Evolutionary conservation across 1,140 invertebrate genomes (phyloP), one percentile per base, ranked within the genome.

Genomic region (Nasonia vitripennis): DNA sequence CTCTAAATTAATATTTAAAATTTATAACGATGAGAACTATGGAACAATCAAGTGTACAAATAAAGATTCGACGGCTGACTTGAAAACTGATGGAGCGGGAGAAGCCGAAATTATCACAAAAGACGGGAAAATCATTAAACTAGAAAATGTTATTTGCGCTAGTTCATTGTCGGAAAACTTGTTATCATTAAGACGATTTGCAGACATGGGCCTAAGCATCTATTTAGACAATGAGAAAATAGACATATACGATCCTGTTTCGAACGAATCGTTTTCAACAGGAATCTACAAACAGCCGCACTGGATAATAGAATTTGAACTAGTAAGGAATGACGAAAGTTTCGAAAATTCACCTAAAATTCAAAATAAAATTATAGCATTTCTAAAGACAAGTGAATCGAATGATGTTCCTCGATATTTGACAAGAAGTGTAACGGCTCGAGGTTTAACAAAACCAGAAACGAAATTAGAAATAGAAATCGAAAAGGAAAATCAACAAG

Each of bases 41-140:
- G 37, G 48, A 23, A 68, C 71, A 31, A 80, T 86, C 27, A 79
- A 75, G 62, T 86, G 85, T 68, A 81, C 81, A 1, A 83, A 86
- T 77, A 83, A 86, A 71, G 34, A 77, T 17, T 70, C 80, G 3
- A 17, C 45, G 2, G 45, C 45, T 48, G 45, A 80, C 34, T 68
- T 80, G 14, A 68, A 34, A 67, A 80, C 62, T 7, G 11, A 34
- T 5, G 77, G 77, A 27, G 17, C 37, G 27, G 77, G 77, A n/a
- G 55, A 9, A 12, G 27, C 37, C 11, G n/a, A 55, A 34, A 11
- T 62, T 27, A 11, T 12, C 10, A 23, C 10, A 14, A 14, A 34
- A 6, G 23, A 68, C 10, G 17, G 31, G 2, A 68, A 80, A 80
- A n/a, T n/a, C 20, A 10, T 80, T 67, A n/a, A n/a, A 48, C 12